Conservation (phyloP, 2,113 vertebrate species). For the Hippocampus guttulatus region DNA sequence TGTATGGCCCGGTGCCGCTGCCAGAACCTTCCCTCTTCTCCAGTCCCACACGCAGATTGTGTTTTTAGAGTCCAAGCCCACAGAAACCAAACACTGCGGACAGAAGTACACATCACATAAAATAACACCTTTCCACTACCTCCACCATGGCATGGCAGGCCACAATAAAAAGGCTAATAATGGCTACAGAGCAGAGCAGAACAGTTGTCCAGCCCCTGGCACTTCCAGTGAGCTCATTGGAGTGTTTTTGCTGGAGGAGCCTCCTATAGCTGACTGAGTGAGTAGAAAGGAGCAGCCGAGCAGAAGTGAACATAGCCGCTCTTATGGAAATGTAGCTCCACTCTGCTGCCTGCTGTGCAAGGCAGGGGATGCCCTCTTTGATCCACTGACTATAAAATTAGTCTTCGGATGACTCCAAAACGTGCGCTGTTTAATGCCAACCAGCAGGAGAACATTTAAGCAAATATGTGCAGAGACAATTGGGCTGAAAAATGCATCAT, state of each 20-base stretch:
- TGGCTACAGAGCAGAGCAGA: constrained; percentile 43
- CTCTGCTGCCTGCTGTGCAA: constrained; percentile 33
- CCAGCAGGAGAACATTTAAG: constrained; percentile 23
- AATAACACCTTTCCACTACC: constrained; percentile 12
- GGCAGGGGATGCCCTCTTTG: constrained; percentile 32
- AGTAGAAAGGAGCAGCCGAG: constrained; percentile 58
- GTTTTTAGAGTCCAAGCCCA: constrained; percentile 98
- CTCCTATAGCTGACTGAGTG: constrained; percentile 57
- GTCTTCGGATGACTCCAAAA: constrained; percentile 15
- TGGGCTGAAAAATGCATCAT: constrained; percentile 4
- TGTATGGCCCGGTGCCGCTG: constrained; percentile 92
- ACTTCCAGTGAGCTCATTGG: constrained; percentile 51
- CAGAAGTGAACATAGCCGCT: constrained; percentile 53
- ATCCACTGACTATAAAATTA: constrained; percentile 28
- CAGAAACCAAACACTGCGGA: constrained; percentile 91
- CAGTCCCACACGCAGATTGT: constrained; percentile 98
- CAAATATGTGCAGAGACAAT: constrained; percentile 4
- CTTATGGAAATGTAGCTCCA: constrained; percentile 50
- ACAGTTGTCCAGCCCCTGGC: constrained; percentile 65
- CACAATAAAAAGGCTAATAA: constrained; percentile 43
- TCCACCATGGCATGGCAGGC: constrained; percentile 25
- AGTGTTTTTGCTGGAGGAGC: constrained; percentile 58
- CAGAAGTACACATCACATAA: constrained; percentile 22
- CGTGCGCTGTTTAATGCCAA: constrained; percentile 18
- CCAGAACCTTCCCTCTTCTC: constrained; percentile 91